Base-by-base conservation (phyloP, 2,113 vertebrate species). In the Xiphophorus maculatus region DNA sequence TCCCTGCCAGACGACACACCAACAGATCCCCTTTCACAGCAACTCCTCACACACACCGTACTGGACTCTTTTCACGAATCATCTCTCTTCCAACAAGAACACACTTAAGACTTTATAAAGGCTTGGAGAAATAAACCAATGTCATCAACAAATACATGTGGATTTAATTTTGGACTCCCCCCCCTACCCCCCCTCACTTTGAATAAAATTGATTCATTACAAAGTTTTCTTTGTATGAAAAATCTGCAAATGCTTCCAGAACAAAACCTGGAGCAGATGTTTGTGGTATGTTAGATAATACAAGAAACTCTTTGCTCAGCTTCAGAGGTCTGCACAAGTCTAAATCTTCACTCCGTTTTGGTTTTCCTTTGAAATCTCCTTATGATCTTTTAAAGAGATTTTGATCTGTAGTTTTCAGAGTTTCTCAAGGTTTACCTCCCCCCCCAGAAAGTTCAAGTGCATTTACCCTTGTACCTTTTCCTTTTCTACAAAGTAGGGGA, bases 11-110 rank as follows among this genome's bases (percentile, higher is more conserved):
- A 37, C 71, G 65, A 77, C 77, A 66, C 58, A 66, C 71, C 71
- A 84, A 87, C 82, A 89, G 78, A 81, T 83, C 80, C 76, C 71
- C 78, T 87, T 85, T 87, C 73, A 83, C 73, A 61, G 64, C 64
- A 29, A 25, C 75, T 28, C 48, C 77, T 63, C 33, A 44, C 22
- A 60, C 44, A 65, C 15, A 70, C 83, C 58, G 77, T 77, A 88
- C 72, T 81, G 69, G 62, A 54, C 42, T 61, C 76, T 70, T 86
- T 87, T 76, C 74, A 85, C 51, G 79, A 76, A 69, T 71, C 69
- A 76, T 70, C 69, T 64, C 63, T 19, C 30, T 60, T 62, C 28
- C 35, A 51, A 51, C 63, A 69, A 68, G 32, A 44, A 78, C 15
- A 67, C 30, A 73, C 71, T 29, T n/a, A 73, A 29, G 3, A 67